Evolutionary conservation across 2,797 vertebrate genomes (phyloP).

Genomic region (Dicrostonyx torquatus): DNA sequence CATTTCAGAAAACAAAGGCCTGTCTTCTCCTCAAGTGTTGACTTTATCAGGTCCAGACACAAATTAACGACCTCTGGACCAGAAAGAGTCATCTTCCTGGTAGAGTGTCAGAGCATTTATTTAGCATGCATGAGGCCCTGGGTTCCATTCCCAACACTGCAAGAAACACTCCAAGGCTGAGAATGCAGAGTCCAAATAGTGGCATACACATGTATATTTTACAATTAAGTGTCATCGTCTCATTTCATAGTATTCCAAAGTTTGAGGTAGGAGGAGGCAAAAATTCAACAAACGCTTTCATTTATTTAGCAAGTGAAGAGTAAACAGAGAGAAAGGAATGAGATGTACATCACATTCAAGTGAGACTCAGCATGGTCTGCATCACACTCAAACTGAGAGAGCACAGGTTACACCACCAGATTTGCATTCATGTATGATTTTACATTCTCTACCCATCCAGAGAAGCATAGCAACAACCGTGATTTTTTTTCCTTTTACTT

Average conservation of each 20-base stretch:
- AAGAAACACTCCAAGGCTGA: not conserved
- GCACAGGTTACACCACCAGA: constrained; percentile 4
- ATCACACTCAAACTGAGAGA: constrained; percentile 29
- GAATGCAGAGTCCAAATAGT: not conserved
- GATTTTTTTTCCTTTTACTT: not conserved
- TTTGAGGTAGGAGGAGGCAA: not conserved
- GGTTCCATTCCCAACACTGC: not conserved
- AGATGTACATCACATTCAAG: constrained; percentile 48
- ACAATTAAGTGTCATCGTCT: not conserved
- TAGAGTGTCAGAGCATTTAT: not conserved
- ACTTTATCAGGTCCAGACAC: constrained; percentile 1
- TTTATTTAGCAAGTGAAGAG: constrained; percentile 38
- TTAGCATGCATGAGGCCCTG: not conserved
- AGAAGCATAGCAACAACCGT: constrained; percentile 7
- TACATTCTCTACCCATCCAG: not conserved
- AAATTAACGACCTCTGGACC: constrained; percentile 25
- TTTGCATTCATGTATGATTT: not conserved
- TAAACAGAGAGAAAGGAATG: not conserved
- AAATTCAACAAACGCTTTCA: constrained; percentile 36
- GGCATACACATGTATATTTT: constrained; percentile 4
- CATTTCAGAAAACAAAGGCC: constrained; percentile 21
- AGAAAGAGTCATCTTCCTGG: not conserved
- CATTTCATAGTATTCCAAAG: constrained; percentile 34
- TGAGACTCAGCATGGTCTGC: not conserved
- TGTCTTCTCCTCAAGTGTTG: not conserved